Conservation (phyloP, 2,797 vertebrate species). For the Diplodus sargus region DNA sequence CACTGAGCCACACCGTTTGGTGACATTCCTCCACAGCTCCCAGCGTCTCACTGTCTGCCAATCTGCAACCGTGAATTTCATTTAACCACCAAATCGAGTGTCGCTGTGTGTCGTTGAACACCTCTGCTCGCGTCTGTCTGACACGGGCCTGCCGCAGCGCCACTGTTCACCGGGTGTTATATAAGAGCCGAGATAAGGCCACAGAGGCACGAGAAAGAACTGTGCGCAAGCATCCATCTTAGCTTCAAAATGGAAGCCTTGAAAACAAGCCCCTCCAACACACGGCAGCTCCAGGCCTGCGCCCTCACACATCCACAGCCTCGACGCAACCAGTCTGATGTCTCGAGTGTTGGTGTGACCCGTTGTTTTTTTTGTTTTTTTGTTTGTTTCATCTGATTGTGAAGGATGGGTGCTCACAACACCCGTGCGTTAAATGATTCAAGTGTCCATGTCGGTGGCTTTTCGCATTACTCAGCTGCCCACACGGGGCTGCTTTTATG, state of each 20-base stretch:
- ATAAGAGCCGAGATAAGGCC: conserved; percentile 71
- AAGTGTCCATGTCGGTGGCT: not conserved
- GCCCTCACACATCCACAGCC: not conserved
- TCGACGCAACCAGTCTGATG: rapidly evolving
- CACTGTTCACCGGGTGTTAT: conserved; percentile 60
- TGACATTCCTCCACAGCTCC: conserved; percentile 26
- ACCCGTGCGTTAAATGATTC: not conserved
- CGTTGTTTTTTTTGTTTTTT: too few species aligned
- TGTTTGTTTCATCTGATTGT: not conserved
- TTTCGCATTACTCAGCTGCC: not conserved
- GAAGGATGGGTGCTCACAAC: not conserved
- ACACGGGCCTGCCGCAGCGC: conserved; percentile 5
- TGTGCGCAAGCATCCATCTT: conserved; percentile 87
- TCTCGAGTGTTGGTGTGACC: not conserved
- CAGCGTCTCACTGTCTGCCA: not conserved
- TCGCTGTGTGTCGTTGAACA: not conserved
- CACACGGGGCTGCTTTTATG: not conserved
- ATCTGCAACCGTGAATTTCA: not conserved
- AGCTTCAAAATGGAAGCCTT: conserved; percentile 87
- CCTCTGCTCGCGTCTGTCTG: not conserved
- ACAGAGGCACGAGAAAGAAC: conserved; percentile 67
- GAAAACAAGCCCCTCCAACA: conserved; percentile 62
- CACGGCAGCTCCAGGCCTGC: conserved; percentile 36
- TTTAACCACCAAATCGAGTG: not conserved
- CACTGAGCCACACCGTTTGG: not conserved